phyloP scores from a whole-genome alignment of 2,797 vertebrate species.

The Fundulus diaphanus region DNA sequence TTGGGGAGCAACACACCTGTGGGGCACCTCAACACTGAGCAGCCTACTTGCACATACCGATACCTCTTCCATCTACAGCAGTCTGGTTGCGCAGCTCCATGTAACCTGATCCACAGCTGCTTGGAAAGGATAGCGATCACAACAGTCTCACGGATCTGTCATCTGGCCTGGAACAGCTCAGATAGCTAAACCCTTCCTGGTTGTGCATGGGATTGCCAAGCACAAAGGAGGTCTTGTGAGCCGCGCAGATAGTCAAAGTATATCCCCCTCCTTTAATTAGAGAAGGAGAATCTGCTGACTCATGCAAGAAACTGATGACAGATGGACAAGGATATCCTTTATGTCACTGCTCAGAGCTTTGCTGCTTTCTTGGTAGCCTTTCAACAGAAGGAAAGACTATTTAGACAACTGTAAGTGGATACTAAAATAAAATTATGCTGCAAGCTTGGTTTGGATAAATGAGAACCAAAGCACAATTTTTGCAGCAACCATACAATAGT shows the following conservation, averaged over 20 bases:
- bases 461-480: conserved; percentile 39
- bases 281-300: conserved; percentile 63
- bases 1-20: conserved; percentile 59
- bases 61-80: conserved; percentile 51
- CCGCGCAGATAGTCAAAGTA: conserved; percentile 29
- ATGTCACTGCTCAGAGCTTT: conserved; percentile 10
- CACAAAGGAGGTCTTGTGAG: conserved; percentile 70
- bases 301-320: conserved; percentile 47
- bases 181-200: conserved; percentile 20
- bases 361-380: conserved; percentile 16
- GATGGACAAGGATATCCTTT: conserved; percentile 27
- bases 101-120: conserved; percentile 62
- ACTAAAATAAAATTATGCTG: conserved; percentile 15
- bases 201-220: conserved; percentile 49
- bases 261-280: conserved; percentile 59
- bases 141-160: conserved; percentile 45
- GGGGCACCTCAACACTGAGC: conserved; percentile 24
- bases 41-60: conserved; percentile 36
- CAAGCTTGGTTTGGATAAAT: conserved; percentile 22
- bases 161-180: conserved; percentile 48
- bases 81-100: conserved; percentile 35
- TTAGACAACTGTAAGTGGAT: conserved; percentile 34
- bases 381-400: conserved; percentile 28
- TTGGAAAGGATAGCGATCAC: conserved; percentile 35
- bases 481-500: conserved; percentile 35